These are phyloP conservation scores for Gonocerus acuteangulatus DNA, from an alignment of 2,888 invertebrate species.

Conservation along the genomic window DNA sequence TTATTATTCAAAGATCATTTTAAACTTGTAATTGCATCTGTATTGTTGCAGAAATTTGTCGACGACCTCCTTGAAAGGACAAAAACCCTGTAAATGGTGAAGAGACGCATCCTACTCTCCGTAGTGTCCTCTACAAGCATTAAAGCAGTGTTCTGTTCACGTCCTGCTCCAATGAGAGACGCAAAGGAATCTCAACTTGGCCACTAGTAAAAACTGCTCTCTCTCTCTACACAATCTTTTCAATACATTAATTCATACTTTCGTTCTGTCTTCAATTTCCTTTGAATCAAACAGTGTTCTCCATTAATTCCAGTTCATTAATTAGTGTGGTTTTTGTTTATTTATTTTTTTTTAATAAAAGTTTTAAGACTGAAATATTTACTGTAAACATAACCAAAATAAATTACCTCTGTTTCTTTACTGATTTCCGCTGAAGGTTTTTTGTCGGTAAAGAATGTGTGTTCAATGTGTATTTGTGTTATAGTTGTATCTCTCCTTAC, in stretches of 20 bases:
- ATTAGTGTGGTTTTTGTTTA: too few relatives aligned
- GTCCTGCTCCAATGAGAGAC: not conserved
- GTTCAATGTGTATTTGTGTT: too few relatives aligned
- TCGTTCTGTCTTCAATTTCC: too few relatives aligned
- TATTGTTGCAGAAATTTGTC: slow-evolving; percentile 73
- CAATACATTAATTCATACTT: too few relatives aligned
- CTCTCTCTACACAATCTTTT: too few relatives aligned
- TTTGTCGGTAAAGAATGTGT: too few relatives aligned
- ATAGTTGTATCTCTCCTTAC: too few relatives aligned
- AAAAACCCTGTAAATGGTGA: slow-evolving; percentile 65
- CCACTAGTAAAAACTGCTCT: not conserved
- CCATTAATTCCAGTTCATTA: too few relatives aligned
- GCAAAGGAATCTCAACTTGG: slow-evolving; percentile 26
- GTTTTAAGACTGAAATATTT: slow-evolving; percentile 18
- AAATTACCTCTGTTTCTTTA: slow-evolving; percentile 6
- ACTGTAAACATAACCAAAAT: slow-evolving; percentile 11
- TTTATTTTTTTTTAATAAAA: slow-evolving; percentile 4
- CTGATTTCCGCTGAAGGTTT: not conserved
- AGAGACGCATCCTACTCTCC: not conserved
- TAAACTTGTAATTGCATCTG: too few relatives aligned
- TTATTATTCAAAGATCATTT: too few relatives aligned
- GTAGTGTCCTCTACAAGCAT: not conserved
- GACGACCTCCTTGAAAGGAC: slow-evolving; percentile 81
- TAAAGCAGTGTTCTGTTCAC: not conserved
- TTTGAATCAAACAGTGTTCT: too few relatives aligned